Conservation (phyloP, 2,113 vertebrate genomes). For the Rhynchomys soricoides region DNA sequence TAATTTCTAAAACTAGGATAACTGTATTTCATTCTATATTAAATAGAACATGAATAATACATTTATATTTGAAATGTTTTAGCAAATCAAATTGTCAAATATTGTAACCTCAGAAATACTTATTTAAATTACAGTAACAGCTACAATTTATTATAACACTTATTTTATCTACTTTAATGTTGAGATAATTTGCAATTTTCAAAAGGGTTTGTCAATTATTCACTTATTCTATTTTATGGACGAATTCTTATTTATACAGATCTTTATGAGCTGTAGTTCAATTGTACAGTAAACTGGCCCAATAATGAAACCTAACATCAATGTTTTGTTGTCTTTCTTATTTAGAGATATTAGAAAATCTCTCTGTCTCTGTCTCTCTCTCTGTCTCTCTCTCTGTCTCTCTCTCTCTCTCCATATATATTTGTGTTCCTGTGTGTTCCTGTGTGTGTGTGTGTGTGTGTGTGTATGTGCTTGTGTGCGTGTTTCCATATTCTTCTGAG, state of each 20-base stretch:
- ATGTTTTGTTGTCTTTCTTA: neutral
- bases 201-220: neutral
- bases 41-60: neutral
- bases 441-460: neutral
- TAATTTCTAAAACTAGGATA: neutral
- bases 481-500: neutral
- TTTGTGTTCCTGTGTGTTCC: neutral
- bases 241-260: neutral
- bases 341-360: neutral
- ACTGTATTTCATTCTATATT: neutral
- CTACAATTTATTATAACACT: neutral
- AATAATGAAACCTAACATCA: neutral
- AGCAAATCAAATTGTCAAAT: neutral
- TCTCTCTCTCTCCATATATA: neutral
- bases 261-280: neutral
- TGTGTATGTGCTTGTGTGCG: neutral
- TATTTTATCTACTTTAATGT: neutral
- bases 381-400: fast-evolving
- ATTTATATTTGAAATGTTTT: neutral
- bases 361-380: neutral
- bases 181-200: neutral
- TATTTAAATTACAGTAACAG: neutral
- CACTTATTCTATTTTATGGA: neutral
- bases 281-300: neutral
- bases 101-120: neutral